Percentiles rank a stretch among this genome's conserved stretches.
Evolutionary conservation across 2,797 vertebrate genomes (phyloP).

Genomic region (Coregonus ussuriensis): DNA sequence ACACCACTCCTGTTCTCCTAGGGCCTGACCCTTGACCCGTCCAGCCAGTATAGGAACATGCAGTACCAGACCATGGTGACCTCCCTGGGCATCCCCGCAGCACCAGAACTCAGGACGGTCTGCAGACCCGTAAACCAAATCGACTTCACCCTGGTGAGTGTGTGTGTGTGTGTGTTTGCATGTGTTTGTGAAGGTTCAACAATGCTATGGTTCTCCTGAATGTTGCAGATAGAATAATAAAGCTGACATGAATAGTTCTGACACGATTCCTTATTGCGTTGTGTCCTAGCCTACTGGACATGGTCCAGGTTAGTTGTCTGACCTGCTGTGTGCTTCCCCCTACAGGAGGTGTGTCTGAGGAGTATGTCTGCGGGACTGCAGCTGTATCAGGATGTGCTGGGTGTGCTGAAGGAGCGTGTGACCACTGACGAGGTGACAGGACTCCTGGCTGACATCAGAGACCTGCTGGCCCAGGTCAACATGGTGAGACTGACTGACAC

Average conservation of each 20-base stretch:
- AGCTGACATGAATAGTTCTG: background rate
- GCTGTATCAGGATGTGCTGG: slow-evolving; percentile 74
- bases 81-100: slow-evolving; percentile 53
- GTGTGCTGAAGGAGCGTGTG: slow-evolving; percentile 48
- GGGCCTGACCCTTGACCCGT: slow-evolving; percentile 56
- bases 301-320: background rate
- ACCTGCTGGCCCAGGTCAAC: slow-evolving; percentile 72
- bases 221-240: background rate
- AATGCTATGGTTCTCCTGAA: too few species aligned
- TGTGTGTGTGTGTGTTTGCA: slow-evolving; percentile 7
- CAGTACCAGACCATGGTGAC: slow-evolving; percentile 48
- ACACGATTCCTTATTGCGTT: background rate
- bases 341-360: slow-evolving; percentile 76
- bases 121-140: background rate
- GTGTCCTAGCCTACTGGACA: background rate
- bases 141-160: slow-evolving; percentile 66
- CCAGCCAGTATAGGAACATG: slow-evolving; percentile 40
- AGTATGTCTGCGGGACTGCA: slow-evolving; percentile 70
- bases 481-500: slow-evolving; percentile 52
- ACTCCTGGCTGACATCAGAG: slow-evolving; percentile 74
- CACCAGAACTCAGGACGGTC: slow-evolving; percentile 63
- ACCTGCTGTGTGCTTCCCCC: background rate
- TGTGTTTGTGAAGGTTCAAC: too few species aligned
- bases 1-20: slow-evolving; percentile 20
- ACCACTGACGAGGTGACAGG: slow-evolving; percentile 39